A percentile compares a stretch with the other conserved stretches of the same genome.
These are phyloP conservation scores for Drosophila pseudoobscura DNA, from an alignment of 1,140 invertebrate species.

Conservation along the genomic window DNA sequence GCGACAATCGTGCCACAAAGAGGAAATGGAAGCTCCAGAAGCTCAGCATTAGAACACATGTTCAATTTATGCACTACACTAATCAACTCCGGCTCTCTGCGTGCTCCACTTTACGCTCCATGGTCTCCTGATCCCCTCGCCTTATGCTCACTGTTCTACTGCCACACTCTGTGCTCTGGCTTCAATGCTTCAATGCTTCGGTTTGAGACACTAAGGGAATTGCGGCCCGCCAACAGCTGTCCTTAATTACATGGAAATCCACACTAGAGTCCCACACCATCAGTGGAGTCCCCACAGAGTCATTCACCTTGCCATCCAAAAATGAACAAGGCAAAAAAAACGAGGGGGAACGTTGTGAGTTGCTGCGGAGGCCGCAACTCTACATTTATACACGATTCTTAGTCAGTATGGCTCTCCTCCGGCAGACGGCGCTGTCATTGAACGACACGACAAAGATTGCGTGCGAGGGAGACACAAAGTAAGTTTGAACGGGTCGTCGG, in stretches of 20 bases:
- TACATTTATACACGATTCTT: no score
- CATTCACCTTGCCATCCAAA: constrained; percentile 64
- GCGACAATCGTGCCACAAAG: constrained; percentile 26
- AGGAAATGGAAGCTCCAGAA: constrained; percentile 17
- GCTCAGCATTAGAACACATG: constrained; percentile 43
- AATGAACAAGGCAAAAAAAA: constrained; percentile 17
- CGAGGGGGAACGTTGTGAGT: no score
- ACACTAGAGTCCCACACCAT: constrained; percentile 29
- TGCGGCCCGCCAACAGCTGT: constrained; percentile 59
- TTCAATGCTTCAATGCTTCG: no score
- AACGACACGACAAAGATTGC: no score
- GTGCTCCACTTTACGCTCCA: constrained; percentile 2
- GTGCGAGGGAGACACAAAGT: no score
- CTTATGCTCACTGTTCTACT: background rate
- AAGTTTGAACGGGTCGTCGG: no score
- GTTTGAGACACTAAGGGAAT: constrained; percentile 45
- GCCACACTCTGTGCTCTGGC: no score
- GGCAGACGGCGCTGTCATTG: no score
- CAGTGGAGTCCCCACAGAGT: constrained; percentile 45
- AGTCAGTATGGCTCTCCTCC: no score
- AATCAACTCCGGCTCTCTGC: constrained; percentile 56
- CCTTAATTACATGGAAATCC: constrained; percentile 75
- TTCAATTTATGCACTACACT: constrained; percentile 60
- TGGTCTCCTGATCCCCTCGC: background rate
- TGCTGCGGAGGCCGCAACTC: no score